Percentiles rank a stretch among this genome's conserved stretches.
phyloP scores from a whole-genome alignment of 1,140 invertebrate species.

The Drosophila tani region DNA sequence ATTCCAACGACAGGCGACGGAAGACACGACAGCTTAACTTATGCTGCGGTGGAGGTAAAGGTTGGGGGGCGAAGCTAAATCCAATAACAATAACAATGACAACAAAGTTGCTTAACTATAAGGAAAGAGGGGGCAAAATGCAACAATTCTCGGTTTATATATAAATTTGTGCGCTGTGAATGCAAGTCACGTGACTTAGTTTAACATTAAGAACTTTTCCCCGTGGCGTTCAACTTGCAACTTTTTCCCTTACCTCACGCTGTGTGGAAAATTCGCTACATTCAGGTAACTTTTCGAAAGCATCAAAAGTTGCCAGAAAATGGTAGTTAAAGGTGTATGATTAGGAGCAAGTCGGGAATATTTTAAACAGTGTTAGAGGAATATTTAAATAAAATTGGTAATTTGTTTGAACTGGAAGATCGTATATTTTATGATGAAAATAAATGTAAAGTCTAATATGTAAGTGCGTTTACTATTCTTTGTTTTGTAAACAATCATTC shows the following conservation, averaged over 20 bases:
- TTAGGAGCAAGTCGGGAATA: neutral
- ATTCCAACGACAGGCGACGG: constrained; percentile 38
- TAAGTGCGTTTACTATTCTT: too few species aligned
- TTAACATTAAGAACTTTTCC: constrained; percentile 45
- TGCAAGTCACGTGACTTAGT: constrained; percentile 61
- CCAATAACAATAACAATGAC: constrained; percentile 51
- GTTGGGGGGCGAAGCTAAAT: constrained; percentile 41
- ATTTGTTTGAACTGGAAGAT: neutral
- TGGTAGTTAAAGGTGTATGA: neutral
- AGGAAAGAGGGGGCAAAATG: constrained; percentile 3
- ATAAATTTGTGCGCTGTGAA: constrained; percentile 14
- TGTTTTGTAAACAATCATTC: neutral
- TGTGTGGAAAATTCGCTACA: constrained; percentile 7
- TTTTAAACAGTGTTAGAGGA: neutral
- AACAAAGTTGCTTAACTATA: constrained; percentile 42
- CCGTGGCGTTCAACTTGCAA: constrained; percentile 17
- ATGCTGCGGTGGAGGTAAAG: constrained; percentile 16
- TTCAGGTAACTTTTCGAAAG: constrained; percentile 12
- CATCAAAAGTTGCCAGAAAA: constrained; percentile 8
- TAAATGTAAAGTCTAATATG: too few species aligned
- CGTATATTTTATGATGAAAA: neutral
- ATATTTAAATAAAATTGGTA: neutral
- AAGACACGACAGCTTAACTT: constrained; percentile 61
- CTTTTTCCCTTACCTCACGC: neutral
- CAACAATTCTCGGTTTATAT: constrained; percentile 26